Base-by-base conservation (phyloP, 2,113 vertebrate genomes). In the Antechinus flavipes region DNA sequence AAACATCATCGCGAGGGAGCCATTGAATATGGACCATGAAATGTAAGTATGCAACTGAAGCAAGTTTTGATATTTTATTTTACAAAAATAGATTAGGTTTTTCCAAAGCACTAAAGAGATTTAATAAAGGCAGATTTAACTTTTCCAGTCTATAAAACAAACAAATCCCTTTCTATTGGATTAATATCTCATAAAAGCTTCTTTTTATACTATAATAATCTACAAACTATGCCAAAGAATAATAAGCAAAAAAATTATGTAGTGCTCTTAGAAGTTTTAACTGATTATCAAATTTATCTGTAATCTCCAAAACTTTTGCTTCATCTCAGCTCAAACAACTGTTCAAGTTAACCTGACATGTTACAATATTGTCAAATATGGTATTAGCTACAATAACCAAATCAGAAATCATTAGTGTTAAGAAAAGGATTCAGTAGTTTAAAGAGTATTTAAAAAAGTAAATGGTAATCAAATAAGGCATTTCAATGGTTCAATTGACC, bases 291-390 rank as follows among this genome's bases (percentile, higher is more conserved):
- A 19, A 68, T 55, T 94, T 96, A 91, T 91, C 94, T 90, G 25
- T n/a, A 8, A 95, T 95, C 93, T 98, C 61, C 61, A 35, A 94
- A 92, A 91, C n/a, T 0, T 0, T 47, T 93, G 55, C 50, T 97
- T 98, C 90, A 4, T 93, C 46, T 76, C 92, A 95, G 91, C 84
- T 90, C 55, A 95, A 96, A 91, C 93, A 97, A 97, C 95, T 97
- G 96, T 84, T 96, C 22, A 90, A 93, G 54, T 97, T 97, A 97
- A 97, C 46, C 24, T 92, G 54, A 91, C 42, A 0, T 47, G 95
- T 89, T 93, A 97, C 97, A 97, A 97, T 91, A 94, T 49, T 96
- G 93, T 91, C 95, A 97, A 97, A 97, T 96, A 96, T 95, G 90
- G 91, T 91, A 52, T 89, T 55, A 96, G 55, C 68, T 97, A 97